phyloP scores from a whole-genome alignment of 2,113 vertebrate species.

The Melospiza georgiana region DNA sequence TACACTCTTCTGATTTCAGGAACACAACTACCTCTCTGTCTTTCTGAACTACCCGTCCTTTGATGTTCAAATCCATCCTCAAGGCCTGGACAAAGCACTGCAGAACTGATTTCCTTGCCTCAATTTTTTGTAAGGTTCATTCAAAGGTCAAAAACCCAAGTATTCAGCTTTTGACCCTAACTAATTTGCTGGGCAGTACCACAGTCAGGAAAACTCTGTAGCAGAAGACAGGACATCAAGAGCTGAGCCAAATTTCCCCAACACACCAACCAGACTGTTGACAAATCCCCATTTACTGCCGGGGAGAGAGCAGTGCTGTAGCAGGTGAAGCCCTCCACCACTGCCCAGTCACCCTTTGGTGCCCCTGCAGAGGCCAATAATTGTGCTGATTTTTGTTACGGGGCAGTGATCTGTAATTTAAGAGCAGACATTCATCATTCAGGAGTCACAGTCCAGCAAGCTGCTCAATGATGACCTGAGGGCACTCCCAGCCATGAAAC shows the following conservation, averaged over 20 bases:
- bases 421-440: constrained; percentile 52
- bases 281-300: background rate
- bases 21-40: constrained; percentile 10
- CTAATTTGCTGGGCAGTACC: background rate
- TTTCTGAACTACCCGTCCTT: constrained; percentile 28
- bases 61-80: constrained; percentile 35
- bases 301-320: background rate
- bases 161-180: constrained; percentile 65
- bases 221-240: background rate
- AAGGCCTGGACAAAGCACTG: constrained; percentile 40
- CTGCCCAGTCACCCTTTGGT: background rate
- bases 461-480: constrained; percentile 26
- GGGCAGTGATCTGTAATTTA: constrained; percentile 46
- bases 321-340: constrained; percentile 22
- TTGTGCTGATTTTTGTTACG: background rate
- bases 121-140: constrained; percentile 68
- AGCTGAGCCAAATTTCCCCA: background rate
- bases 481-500: constrained; percentile 37
- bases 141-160: constrained; percentile 72
- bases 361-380: background rate
- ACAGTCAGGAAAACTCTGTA: background rate
- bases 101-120: constrained; percentile 52
- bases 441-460: constrained; percentile 28
- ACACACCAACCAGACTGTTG: background rate
- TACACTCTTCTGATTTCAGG: background rate